phyloP scores from a whole-genome alignment of 2,113 vertebrate genomes.

The Alexandromys fortis region DNA sequence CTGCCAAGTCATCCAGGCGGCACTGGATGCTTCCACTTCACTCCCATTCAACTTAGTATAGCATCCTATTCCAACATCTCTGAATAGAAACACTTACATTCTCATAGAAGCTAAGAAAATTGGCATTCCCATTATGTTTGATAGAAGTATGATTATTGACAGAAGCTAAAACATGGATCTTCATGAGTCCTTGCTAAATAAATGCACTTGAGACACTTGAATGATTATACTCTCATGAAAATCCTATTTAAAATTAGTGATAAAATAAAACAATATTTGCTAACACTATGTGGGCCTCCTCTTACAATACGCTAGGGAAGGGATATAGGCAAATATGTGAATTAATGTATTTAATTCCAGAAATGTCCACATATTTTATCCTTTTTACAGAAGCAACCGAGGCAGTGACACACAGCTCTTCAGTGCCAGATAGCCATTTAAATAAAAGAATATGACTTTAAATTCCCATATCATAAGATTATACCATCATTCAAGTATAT shows the following conservation, averaged over 20 bases:
- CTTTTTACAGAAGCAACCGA: not conserved
- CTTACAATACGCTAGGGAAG: not conserved
- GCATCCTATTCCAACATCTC: not conserved
- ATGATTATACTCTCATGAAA: not conserved
- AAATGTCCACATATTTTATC: not conserved
- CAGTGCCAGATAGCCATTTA: not conserved
- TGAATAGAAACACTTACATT: constrained; percentile 51
- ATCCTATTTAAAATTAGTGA: not conserved
- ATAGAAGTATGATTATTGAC: not conserved
- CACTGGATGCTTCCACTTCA: not conserved
- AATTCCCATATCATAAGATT: not conserved
- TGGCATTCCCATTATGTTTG: not conserved
- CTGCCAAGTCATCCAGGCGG: not conserved
- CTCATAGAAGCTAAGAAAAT: constrained; percentile 41
- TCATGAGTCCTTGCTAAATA: constrained; percentile 16
- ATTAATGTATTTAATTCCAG: constrained; percentile 15
- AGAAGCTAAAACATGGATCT: not conserved
- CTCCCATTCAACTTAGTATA: not conserved
- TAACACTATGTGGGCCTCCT: not conserved
- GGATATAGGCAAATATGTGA: not conserved
- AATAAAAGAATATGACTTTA: constrained; percentile 1
- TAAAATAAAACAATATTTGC: not conserved
- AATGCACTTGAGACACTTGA: constrained; percentile 14
- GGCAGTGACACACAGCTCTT: not conserved
- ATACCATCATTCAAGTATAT: not conserved